Conservation (phyloP, 2,888 invertebrate genomes). For the Metellina segmentata region DNA sequence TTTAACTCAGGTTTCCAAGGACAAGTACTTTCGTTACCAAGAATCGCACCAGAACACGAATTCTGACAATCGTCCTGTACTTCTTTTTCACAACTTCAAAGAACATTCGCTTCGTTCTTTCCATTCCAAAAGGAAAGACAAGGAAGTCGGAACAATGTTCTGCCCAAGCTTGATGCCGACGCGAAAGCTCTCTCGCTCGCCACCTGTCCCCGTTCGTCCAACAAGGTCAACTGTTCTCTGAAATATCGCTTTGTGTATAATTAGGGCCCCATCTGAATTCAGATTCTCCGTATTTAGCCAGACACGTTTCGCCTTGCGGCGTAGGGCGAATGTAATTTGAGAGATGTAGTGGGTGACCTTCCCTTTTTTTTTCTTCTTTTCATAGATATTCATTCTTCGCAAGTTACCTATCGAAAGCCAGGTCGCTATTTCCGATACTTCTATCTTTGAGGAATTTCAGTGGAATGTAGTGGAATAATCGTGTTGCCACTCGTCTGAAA, state of each 20-base stretch:
- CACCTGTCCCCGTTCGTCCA: conserved; percentile 22
- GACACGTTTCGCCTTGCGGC: conserved; percentile 11
- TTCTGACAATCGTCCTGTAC: not conserved
- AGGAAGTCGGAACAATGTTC: not conserved
- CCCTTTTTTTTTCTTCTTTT: not conserved
- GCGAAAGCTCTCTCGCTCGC: not conserved
- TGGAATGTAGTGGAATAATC: conserved; percentile 13
- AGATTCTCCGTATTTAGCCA: conserved; percentile 19
- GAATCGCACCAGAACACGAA: no score
- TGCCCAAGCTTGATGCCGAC: not conserved
- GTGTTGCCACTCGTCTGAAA: not conserved
- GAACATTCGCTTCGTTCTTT: not conserved
- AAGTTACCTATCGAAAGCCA: not conserved
- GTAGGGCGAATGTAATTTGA: no score
- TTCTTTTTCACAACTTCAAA: not conserved
- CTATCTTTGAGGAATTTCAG: not conserved
- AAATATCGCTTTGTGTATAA: not conserved
- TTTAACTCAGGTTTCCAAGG: no score
- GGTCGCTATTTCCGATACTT: conserved; percentile 2
- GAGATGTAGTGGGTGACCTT: conserved; percentile 30
- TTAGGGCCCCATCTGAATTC: conserved; percentile 20
- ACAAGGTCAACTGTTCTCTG: conserved; percentile 28
- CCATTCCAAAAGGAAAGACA: not conserved
- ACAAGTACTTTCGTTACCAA: no score
- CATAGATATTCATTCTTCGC: not conserved